phyloP scores from a whole-genome alignment of 1,140 invertebrate genomes.

The Pomacea maculata region DNA sequence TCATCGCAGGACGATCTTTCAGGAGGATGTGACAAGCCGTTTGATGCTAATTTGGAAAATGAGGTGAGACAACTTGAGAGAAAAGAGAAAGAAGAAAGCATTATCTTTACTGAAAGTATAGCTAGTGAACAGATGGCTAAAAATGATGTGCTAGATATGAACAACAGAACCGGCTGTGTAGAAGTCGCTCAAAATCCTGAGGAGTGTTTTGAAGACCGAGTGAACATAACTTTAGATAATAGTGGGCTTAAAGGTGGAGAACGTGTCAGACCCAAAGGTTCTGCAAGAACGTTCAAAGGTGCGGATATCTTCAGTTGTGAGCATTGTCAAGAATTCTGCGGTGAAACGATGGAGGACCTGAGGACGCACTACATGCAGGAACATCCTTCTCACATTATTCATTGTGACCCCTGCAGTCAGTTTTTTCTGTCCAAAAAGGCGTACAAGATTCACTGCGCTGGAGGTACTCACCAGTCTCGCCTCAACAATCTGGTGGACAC shows the following conservation, averaged over 20 bases:
- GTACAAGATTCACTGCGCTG: slow-evolving; percentile 48
- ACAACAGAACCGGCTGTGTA: neutral
- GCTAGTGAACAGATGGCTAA: neutral
- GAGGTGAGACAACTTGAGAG: neutral
- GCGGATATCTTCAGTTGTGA: slow-evolving; percentile 46
- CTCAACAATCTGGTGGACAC: slow-evolving; percentile 32
- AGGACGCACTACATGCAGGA: slow-evolving; percentile 52
- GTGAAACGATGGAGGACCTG: slow-evolving; percentile 43
- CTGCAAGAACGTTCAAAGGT: neutral
- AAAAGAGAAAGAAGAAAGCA: neutral
- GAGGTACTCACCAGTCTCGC: slow-evolving; percentile 45
- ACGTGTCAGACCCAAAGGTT: neutral
- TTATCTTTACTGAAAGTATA: neutral
- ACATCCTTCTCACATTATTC: slow-evolving; percentile 50
- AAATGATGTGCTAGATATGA: neutral
- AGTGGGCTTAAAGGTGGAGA: neutral
- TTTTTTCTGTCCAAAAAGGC: slow-evolving; percentile 46
- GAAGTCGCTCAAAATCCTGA: neutral
- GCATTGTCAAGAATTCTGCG: slow-evolving; percentile 52
- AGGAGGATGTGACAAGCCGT: neutral
- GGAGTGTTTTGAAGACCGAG: too few relatives aligned
- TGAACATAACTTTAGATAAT: neutral
- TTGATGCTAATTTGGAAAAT: neutral
- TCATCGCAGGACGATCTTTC: too few relatives aligned
- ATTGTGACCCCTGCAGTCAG: slow-evolving; percentile 52